Percentiles rank a stretch among this genome's conserved stretches.
Conservation (phyloP, 2,113 vertebrate genomes). For the Xenopus tropicalis region DNA sequence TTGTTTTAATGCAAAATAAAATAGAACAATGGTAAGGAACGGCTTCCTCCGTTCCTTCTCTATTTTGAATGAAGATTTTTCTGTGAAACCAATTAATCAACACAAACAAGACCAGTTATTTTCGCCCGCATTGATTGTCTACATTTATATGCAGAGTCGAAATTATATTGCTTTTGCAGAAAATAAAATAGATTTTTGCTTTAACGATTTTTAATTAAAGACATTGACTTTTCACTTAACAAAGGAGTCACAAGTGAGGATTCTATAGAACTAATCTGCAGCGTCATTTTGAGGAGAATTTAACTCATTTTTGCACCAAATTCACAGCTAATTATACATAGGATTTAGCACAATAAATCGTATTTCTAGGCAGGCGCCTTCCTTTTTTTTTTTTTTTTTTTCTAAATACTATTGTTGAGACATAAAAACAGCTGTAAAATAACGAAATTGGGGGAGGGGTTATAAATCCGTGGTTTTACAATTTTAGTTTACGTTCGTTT, state of each 20-base stretch:
- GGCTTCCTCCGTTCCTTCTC: too few species aligned
- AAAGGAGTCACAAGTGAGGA: constrained; percentile 12
- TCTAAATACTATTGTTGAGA: too few species aligned
- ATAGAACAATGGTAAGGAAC: too few species aligned
- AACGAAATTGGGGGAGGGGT: too few species aligned
- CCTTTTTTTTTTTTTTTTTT: too few species aligned
- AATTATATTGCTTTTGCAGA: constrained; percentile 26
- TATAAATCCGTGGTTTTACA: too few species aligned
- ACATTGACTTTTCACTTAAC: constrained; percentile 30
- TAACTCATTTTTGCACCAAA: background rate
- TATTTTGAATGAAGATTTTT: background rate
- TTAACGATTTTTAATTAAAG: constrained; percentile 51
- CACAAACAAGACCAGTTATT: background rate
- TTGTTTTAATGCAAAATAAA: too few species aligned
- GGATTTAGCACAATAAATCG: too few species aligned
- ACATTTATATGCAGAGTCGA: background rate
- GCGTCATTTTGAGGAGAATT: background rate
- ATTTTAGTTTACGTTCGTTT: too few species aligned
- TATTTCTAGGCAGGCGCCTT: background rate
- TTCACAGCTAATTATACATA: too few species aligned
- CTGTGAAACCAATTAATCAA: background rate
- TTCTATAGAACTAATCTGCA: background rate
- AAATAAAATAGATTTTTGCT: constrained; percentile 29
- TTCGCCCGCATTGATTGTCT: background rate
- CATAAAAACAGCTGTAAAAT: too few species aligned